Conservation (phyloP, 2,888 invertebrate genomes). For the Sminthurinus aureus region DNA sequence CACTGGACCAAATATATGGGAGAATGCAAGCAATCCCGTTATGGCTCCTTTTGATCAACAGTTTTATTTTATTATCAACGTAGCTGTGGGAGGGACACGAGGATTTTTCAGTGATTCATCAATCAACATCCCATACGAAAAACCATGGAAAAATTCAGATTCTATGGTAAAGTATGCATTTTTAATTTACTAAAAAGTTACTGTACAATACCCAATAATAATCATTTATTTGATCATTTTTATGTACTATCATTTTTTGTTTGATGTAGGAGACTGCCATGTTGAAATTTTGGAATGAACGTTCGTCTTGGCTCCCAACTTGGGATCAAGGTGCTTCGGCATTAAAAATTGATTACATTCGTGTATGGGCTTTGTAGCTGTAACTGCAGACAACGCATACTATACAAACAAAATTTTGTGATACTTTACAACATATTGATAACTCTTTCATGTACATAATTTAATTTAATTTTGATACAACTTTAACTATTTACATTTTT, state of each 20-base stretch:
- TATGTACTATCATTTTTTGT: background rate
- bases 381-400: too few species aligned
- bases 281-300: conserved; percentile 17
- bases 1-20: conserved; percentile 58
- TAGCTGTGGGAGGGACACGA: conserved; percentile 17
- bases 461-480: too few species aligned
- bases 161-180: conserved; percentile 4
- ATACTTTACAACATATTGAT: too few species aligned
- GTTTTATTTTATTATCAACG: conserved; percentile 30
- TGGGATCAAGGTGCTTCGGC: conserved; percentile 20
- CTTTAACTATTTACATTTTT: too few species aligned
- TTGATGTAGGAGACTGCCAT: conserved; percentile 23
- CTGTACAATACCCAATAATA: background rate
- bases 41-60: conserved; percentile 60
- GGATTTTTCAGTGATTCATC: conserved; percentile 10
- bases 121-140: background rate
- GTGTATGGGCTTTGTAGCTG: conserved; percentile 24
- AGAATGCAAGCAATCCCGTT: conserved; percentile 52
- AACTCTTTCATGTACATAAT: too few species aligned
- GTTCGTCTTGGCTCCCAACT: conserved; percentile 24
- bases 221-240: background rate
- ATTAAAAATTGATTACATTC: conserved; percentile 26
- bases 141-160: conserved; percentile 26
- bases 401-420: too few species aligned
- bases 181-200: background rate